Conservation (phyloP, 1,140 invertebrate species). For the Dinoponera quadriceps region DNA sequence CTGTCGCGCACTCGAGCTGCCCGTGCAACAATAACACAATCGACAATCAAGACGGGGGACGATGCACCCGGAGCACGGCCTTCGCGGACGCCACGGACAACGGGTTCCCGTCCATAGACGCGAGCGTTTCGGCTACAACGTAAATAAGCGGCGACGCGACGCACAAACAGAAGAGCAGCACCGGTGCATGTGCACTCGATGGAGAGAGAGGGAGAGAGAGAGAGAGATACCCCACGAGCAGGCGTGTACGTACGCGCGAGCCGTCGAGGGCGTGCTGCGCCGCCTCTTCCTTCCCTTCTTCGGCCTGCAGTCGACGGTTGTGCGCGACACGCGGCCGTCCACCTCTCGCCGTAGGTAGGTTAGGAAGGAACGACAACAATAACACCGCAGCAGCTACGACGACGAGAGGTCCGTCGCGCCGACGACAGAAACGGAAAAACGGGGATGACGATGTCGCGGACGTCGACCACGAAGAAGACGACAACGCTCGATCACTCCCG, state of each 20-base stretch:
- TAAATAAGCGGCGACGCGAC: slow-evolving; percentile 63
- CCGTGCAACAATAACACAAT: slow-evolving; percentile 6
- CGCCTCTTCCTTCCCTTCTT: slow-evolving; percentile 10
- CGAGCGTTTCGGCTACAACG: slow-evolving; percentile 67
- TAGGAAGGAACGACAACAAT: slow-evolving; percentile 51
- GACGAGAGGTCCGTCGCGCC: background rate
- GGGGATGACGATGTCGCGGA: background rate
- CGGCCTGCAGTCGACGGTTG: slow-evolving; percentile 9
- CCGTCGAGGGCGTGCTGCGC: background rate
- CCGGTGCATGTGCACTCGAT: slow-evolving; percentile 74
- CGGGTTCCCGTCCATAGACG: background rate
- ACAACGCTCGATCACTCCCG: background rate
- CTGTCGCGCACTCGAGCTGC: background rate
- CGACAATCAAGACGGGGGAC: slow-evolving; percentile 23
- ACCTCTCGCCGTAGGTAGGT: slow-evolving; percentile 47
- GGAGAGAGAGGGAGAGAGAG: background rate
- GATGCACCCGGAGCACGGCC: background rate
- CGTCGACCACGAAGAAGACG: background rate
- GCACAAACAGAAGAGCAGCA: slow-evolving; percentile 64
- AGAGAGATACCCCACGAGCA: background rate
- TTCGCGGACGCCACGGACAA: background rate
- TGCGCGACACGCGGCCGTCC: slow-evolving; percentile 30
- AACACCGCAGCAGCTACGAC: slow-evolving; percentile 11
- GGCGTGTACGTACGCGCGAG: background rate
- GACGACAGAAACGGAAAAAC: background rate